Evolutionary conservation across 2,888 invertebrate genomes (phyloP).

Genomic region (Drosophila quinaria): DNA sequence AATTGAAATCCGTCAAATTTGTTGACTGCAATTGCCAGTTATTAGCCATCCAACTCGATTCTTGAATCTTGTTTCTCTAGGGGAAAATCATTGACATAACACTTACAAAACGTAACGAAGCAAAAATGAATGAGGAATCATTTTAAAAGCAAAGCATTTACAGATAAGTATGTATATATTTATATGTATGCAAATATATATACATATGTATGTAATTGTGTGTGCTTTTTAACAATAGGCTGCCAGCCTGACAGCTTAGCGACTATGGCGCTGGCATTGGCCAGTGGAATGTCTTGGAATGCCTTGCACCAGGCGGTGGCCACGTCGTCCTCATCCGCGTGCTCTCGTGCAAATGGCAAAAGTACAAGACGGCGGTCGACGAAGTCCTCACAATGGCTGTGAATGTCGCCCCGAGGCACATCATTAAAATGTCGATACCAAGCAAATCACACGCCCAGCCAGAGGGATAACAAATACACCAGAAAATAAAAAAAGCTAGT

Average conservation of each 20-base stretch:
- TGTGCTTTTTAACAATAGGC: conserved; percentile 45
- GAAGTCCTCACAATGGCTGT: conserved; percentile 65
- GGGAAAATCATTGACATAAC: conserved; percentile 59
- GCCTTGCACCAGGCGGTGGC: conserved; percentile 34
- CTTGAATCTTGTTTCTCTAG: conserved; percentile 23
- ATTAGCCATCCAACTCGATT: conserved; percentile 41
- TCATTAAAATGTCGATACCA: conserved; percentile 84
- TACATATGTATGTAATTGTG: conserved; percentile 14
- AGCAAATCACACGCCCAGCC: conserved; percentile 81
- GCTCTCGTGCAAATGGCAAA: conserved; percentile 48
- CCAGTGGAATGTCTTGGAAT: conserved; percentile 63
- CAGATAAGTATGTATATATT: conserved; percentile 18
- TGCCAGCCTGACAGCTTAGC: conserved; percentile 54
- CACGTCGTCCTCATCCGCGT: conserved; percentile 2
- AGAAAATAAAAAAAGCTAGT: conserved; percentile 21
- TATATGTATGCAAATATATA: conserved; percentile 12
- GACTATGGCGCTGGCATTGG: conserved; percentile 25
- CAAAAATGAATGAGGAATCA: conserved; percentile 52
- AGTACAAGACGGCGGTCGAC: conserved; percentile 60
- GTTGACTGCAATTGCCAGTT: conserved; percentile 46
- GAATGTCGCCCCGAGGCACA: conserved; percentile 75
- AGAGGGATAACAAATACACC: conserved; percentile 62
- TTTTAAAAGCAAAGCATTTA: conserved; percentile 49
- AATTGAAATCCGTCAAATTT: conserved; percentile 19
- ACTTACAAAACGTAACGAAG: conserved; percentile 38